Evolutionary conservation across 2,888 invertebrate species (phyloP).

Genomic region (Leptura quadrifasciata): DNA sequence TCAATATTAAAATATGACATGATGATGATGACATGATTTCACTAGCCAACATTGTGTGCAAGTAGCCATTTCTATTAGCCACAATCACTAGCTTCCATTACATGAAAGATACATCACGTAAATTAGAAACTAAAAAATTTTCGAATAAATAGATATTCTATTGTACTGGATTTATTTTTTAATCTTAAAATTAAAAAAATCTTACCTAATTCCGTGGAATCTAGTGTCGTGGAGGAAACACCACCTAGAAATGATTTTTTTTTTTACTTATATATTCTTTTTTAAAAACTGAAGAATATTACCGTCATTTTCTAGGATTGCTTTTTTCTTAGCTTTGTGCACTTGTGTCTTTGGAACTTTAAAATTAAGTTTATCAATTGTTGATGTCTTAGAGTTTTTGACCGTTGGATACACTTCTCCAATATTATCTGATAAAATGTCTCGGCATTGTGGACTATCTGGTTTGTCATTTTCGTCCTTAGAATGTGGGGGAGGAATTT

Average conservation of each 20-base stretch:
- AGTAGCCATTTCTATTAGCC: no score
- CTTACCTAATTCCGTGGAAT: background rate
- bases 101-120: no score
- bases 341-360: background rate
- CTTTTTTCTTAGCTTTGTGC: background rate
- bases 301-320: conserved; percentile 14
- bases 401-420: background rate
- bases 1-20: no score
- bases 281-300: background rate
- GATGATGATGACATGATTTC: no score
- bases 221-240: conserved; percentile 11
- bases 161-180: no score
- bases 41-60: no score
- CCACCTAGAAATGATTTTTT: conserved; percentile 15
- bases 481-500: background rate
- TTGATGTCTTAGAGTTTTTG: background rate
- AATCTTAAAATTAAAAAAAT: background rate
- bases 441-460: no score
- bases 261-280: background rate
- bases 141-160: no score
- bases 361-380: background rate
- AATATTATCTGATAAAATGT: background rate
- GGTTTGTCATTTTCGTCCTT: background rate
- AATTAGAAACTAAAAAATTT: no score
- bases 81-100: no score